Evolutionary conservation across 2,888 invertebrate genomes (phyloP), one percentile per base, ranked within the genome.

Genomic region (Empis livida): DNA sequence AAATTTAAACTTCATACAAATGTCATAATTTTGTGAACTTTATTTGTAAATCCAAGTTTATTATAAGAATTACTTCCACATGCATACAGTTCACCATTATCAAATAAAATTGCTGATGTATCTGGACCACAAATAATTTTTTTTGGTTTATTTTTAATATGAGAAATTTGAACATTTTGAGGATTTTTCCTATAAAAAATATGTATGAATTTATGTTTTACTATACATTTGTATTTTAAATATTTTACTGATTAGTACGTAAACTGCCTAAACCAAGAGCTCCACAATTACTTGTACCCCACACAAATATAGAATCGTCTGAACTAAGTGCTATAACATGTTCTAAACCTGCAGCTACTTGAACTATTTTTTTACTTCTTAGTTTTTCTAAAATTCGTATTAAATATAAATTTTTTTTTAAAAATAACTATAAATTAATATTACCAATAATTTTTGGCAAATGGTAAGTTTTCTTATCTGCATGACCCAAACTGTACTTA

Each of bases 31-130:
- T 62, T 64, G 35, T 59, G 56, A 3, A 64, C 51, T 23, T 63
- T 63, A 45, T 62, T 60, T 10, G 74, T 70, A 27, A 82, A 70
- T 23, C 80, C 82, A 37, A 84, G 66, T 59, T 82, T 82, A 58
- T 81, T 80, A 60, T 74, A 70, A 42, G 70, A 67, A 57, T 79
- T 81, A 50, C 70, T 73, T 13, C 84, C 84, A 59, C 78, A 79
- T 6, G 77, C 79, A 50, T 78, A 72, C 37, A 83, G 62, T 35
- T 71, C 71, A 2, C 80, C 81, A 48, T 72, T 72, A 45, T 73
- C 69, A 13, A 79, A 77, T 9, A 82, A 62, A 27, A 80, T 67
- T 50, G 78, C 74, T 0, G 79, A 79, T 1, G 75, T 75, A 56
- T 82, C 78, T 1, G 70, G 68, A 1, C 81, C 80, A 59, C 80